These are phyloP conservation scores for Miniopterus natalensis DNA, from an alignment of 2,113 vertebrate species.

Conservation along the genomic window DNA sequence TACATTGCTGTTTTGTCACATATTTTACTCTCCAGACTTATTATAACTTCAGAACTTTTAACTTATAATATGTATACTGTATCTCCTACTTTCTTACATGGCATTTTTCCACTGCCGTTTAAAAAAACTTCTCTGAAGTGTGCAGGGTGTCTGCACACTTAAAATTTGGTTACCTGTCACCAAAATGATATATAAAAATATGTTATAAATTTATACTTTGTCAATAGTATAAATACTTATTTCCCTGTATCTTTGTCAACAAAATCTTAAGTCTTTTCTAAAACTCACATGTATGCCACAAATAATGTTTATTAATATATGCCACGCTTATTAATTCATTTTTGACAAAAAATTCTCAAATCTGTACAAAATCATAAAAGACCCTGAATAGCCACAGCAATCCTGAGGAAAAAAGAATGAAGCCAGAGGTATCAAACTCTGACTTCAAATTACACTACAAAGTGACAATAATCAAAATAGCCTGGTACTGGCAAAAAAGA, in stretches of 20 bases:
- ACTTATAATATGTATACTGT: no score
- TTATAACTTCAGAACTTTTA: no score
- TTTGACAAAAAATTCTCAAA: background rate
- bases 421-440: background rate
- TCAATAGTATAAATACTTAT: background rate
- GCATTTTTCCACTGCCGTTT: no score
- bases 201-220: background rate
- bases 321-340: no score
- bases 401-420: background rate
- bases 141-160: background rate
- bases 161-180: background rate
- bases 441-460: background rate
- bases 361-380: background rate
- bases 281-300: background rate
- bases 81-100: no score
- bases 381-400: background rate
- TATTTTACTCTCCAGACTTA: no score
- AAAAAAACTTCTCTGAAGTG: background rate
- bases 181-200: background rate
- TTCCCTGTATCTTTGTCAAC: background rate
- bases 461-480: background rate
- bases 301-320: background rate
- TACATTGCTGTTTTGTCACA: no score
- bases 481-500: background rate
- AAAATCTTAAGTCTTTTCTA: background rate